A percentile compares a stretch with the other conserved stretches of the same genome.
phyloP scores from a whole-genome alignment of 2,888 invertebrate species.

The Agrotis ipsilon region DNA sequence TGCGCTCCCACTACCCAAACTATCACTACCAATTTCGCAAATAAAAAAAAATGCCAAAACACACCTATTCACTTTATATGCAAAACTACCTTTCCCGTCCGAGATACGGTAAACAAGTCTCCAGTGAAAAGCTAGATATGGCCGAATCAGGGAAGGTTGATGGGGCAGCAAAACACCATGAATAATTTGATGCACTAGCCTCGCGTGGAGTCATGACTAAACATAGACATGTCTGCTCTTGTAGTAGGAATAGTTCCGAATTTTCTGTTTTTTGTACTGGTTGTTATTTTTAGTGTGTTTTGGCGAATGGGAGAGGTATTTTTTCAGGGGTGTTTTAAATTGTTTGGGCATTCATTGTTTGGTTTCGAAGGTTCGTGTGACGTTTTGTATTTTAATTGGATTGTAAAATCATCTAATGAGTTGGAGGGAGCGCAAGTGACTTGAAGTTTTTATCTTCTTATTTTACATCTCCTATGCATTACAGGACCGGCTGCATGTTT shows the following conservation, averaged over 20 bases:
- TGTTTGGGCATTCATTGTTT: too few species aligned
- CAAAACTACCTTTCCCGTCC: constrained; percentile 28
- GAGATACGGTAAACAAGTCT: constrained; percentile 56
- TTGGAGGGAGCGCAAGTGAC: too few species aligned
- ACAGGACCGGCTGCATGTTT: too few species aligned
- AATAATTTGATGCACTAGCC: constrained; percentile 79
- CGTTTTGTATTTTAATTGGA: too few species aligned
- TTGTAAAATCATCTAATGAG: too few species aligned
- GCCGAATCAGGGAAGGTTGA: constrained; percentile 73
- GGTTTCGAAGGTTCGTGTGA: not conserved
- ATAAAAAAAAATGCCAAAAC: constrained; percentile 13
- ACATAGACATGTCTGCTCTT: constrained; percentile 51
- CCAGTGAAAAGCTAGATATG: constrained; percentile 69
- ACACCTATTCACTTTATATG: constrained; percentile 30
- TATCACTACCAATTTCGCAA: constrained; percentile 1
- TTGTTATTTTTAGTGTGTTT: not conserved
- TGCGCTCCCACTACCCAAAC: not conserved
- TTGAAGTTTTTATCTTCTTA: too few species aligned
- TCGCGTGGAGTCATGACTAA: constrained; percentile 69
- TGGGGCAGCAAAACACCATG: constrained; percentile 70
- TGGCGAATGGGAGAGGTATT: too few species aligned
- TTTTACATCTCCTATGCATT: too few species aligned
- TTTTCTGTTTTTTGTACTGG: not conserved
- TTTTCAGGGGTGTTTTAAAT: too few species aligned
- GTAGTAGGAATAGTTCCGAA: constrained; percentile 51